A percentile compares a stretch with the other conserved stretches of the same genome.
These are phyloP conservation scores for Vultur gryphus DNA, from an alignment of 2,797 vertebrate genomes.

Conservation along the genomic window DNA sequence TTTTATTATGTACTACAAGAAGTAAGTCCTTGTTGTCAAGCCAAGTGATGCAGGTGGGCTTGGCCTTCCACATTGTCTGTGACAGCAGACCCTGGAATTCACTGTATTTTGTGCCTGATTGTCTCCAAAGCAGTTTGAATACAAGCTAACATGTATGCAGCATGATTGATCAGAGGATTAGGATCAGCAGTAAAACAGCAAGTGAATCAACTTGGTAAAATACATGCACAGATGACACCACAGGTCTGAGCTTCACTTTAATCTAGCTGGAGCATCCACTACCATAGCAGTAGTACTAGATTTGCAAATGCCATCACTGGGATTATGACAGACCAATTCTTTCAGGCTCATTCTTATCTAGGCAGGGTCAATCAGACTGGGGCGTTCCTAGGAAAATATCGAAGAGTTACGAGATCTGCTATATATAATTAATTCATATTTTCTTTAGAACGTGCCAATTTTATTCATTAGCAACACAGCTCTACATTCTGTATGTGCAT, in stretches of 20 bases:
- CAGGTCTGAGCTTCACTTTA: neutral
- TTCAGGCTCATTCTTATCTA: neutral
- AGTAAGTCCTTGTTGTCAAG: neutral
- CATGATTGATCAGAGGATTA: neutral
- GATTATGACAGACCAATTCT: neutral
- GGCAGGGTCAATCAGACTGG: neutral
- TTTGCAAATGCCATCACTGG: accelerated
- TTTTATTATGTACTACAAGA: neutral
- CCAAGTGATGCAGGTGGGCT: neutral
- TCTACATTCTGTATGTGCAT: neutral
- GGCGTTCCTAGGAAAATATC: neutral
- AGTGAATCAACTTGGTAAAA: neutral
- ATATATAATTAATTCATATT: neutral
- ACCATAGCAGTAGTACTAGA: neutral
- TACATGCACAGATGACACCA: neutral
- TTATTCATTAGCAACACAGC: neutral
- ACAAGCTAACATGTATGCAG: neutral
- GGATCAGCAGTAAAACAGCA: neutral
- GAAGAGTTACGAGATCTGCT: neutral
- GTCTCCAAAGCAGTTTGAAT: neutral
- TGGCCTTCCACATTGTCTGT: neutral
- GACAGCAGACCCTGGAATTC: neutral
- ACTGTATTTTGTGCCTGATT: neutral
- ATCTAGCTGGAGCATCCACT: neutral
- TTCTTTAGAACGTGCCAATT: neutral